Percentiles rank a stretch among this genome's conserved stretches.
These are phyloP conservation scores for Podiceps cristatus DNA, from an alignment of 2,113 vertebrate species.

Conservation along the genomic window DNA sequence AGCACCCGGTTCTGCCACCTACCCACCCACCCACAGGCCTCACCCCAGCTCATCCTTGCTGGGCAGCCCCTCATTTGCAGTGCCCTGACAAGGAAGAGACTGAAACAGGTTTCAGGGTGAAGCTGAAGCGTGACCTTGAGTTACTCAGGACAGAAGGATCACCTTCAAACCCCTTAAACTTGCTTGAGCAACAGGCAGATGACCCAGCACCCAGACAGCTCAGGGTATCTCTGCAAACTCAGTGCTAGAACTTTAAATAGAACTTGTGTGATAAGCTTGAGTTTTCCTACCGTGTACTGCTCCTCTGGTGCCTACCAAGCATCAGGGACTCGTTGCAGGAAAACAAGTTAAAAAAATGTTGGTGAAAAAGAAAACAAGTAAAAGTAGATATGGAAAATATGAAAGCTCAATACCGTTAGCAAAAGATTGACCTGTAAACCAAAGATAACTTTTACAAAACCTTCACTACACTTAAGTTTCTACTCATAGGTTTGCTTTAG, in stretches of 20 bases:
- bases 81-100: background rate
- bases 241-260: background rate
- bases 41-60: background rate
- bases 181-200: accelerated
- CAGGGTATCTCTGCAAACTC: background rate
- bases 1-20: background rate
- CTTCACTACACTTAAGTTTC: background rate
- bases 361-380: background rate
- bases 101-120: background rate
- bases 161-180: background rate
- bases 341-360: background rate
- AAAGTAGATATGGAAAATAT: background rate
- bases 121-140: background rate
- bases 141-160: background rate
- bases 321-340: background rate
- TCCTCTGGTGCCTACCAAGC: background rate
- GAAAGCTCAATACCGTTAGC: background rate
- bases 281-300: background rate
- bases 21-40: background rate
- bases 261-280: background rate
- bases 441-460: background rate
- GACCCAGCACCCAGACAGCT: background rate
- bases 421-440: background rate
- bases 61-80: background rate
- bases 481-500: background rate